These are phyloP conservation scores for Antheraea assamensis DNA, from an alignment of 2,888 invertebrate species.

Conservation along the genomic window DNA sequence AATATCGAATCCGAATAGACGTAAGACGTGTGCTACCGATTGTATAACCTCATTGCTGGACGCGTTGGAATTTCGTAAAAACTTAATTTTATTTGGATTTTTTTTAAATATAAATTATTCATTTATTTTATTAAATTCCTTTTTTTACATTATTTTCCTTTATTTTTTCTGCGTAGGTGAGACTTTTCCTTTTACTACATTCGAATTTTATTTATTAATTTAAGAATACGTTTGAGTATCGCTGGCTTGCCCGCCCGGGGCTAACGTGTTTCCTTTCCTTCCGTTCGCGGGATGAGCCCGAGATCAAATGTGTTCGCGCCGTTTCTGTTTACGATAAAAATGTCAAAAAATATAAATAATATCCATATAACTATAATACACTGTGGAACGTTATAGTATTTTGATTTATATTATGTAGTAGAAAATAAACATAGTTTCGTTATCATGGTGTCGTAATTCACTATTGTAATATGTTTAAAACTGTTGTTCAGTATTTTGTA, in stretches of 20 bases:
- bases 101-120: no score
- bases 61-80: no score
- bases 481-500: no score
- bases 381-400: not conserved
- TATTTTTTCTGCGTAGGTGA: not conserved
- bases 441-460: no score
- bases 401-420: not conserved
- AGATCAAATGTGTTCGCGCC: conserved; percentile 24
- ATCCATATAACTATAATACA: not conserved
- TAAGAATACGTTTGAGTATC: conserved; percentile 15
- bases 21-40: no score
- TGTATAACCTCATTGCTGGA: no score
- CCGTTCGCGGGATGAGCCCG: conserved; percentile 18
- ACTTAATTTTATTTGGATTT: no score
- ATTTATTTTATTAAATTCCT: no score
- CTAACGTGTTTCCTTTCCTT: conserved; percentile 14
- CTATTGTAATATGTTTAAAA: no score
- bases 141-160: no score
- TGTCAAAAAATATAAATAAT: conserved; percentile 20
- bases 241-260: conserved; percentile 3
- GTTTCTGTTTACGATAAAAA: conserved; percentile 15
- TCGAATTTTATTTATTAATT: not conserved
- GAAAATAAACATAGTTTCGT: not conserved
- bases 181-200: not conserved
- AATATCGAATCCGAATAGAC: no score